Conservation (phyloP, 2,113 vertebrate species). For the Eptesicus fuscus region DNA sequence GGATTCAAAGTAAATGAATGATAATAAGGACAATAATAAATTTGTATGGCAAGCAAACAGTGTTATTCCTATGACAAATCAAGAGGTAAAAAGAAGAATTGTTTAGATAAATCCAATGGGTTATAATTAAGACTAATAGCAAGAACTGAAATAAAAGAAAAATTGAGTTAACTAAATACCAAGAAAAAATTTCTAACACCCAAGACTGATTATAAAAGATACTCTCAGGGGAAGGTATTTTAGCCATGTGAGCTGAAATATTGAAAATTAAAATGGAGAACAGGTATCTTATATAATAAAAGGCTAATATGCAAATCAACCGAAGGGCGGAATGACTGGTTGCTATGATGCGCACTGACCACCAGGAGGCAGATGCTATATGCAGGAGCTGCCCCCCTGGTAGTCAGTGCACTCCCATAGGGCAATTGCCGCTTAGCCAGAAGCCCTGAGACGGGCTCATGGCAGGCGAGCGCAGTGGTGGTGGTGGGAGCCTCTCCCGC, state of each 20-base stretch:
- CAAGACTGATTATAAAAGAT: constrained; percentile 28
- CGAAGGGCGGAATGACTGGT: too few relatives aligned
- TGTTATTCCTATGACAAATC: constrained; percentile 1
- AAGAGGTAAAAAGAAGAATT: constrained; percentile 10
- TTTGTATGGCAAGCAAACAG: background rate
- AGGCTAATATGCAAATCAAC: too few relatives aligned
- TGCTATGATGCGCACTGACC: too few relatives aligned
- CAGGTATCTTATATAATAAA: too few relatives aligned
- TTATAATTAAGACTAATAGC: constrained; percentile 40
- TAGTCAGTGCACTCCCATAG: too few relatives aligned
- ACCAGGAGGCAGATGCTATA: too few relatives aligned
- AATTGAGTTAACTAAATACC: constrained; percentile 1
- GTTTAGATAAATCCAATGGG: background rate
- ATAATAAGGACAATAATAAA: background rate
- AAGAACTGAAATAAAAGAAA: constrained; percentile 57
- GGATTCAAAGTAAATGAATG: background rate
- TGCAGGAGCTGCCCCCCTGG: too few relatives aligned
- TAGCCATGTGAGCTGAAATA: background rate
- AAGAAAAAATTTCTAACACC: background rate
- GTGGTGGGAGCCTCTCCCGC: too few relatives aligned
- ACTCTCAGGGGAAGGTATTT: background rate
- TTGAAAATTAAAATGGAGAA: constrained; percentile 25
- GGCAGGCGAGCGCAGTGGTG: too few relatives aligned
- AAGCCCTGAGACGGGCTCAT: too few relatives aligned
- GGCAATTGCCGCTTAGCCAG: too few relatives aligned